A percentile compares a stretch with the other conserved stretches of the same genome.
Conservation (phyloP, 2,797 vertebrate genomes). For the Xerus rutilus region DNA sequence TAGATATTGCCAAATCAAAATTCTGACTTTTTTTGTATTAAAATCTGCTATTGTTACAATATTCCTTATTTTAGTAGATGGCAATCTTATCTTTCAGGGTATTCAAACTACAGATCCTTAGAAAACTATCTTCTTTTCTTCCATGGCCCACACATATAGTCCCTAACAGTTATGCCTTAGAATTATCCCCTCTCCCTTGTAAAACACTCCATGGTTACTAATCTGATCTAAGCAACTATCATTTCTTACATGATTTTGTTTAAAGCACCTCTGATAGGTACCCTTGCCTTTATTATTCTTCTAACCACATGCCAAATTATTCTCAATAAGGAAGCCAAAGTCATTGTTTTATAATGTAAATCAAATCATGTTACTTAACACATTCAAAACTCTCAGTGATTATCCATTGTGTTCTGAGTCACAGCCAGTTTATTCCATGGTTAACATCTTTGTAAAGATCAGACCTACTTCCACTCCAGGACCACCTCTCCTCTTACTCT, state of each 20-base stretch:
- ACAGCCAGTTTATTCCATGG: not conserved
- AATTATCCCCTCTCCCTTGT: fast-evolving
- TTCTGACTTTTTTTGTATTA: not conserved
- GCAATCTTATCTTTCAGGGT: not conserved
- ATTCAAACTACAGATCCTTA: not conserved
- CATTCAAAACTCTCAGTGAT: not conserved
- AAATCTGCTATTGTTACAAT: not conserved
- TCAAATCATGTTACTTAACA: not conserved
- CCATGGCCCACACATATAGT: not conserved
- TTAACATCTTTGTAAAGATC: fast-evolving
- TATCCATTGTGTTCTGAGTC: too few relatives aligned
- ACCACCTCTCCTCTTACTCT: not conserved
- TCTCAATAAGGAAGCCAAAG: not conserved
- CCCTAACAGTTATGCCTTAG: not conserved
- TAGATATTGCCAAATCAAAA: not conserved
- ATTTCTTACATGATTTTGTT: not conserved
- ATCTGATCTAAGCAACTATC: not conserved
- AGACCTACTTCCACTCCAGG: not conserved
- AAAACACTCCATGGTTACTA: not conserved
- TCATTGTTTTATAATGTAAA: not conserved
- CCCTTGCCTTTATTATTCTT: not conserved
- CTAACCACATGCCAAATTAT: not conserved
- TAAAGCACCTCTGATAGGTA: not conserved
- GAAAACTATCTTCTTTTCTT: not conserved
- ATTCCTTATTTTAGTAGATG: not conserved